Percentiles rank a stretch among this genome's conserved stretches.
These are phyloP conservation scores for Danio rerio DNA, from an alignment of 2,113 vertebrate genomes.

Conservation along the genomic window DNA sequence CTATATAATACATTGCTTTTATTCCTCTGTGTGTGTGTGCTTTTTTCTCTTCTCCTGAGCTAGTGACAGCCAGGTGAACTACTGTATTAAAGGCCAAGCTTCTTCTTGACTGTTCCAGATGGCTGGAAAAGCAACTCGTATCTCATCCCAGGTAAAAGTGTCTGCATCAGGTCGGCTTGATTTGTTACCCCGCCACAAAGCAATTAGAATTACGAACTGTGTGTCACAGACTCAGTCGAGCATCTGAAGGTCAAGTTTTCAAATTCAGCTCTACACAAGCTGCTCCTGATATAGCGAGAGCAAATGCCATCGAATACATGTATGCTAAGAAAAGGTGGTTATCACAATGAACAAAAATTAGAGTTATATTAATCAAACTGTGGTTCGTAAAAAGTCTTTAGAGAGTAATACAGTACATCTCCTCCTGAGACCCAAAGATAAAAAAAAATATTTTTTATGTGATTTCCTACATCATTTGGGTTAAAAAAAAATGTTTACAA, in stretches of 20 bases:
- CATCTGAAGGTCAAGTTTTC: conserved; percentile 31
- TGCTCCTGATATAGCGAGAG: background rate
- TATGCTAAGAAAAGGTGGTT: background rate
- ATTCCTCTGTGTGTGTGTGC: no score
- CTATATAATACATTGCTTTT: no score
- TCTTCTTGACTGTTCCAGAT: conserved; percentile 34
- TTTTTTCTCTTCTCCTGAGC: no score
- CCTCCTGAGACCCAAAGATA: no score
- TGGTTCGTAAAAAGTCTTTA: background rate
- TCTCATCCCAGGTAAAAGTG: conserved; percentile 33
- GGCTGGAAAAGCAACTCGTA: conserved; percentile 23
- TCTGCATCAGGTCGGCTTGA: conserved; percentile 13
- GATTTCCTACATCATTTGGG: no score
- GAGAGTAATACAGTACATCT: background rate
- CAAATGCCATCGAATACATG: conserved; percentile 2
- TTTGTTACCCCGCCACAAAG: conserved; percentile 24
- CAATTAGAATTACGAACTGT: conserved; percentile 46
- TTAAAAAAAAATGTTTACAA: no score
- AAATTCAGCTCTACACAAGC: conserved; percentile 12
- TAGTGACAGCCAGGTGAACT: no score
- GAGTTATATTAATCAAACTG: background rate
- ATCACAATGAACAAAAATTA: background rate
- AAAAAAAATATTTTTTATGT: no score
- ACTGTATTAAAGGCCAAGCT: conserved; percentile 15
- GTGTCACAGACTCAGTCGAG: conserved; percentile 18